Evolutionary conservation across 1,140 invertebrate genomes (phyloP).

Genomic region (Drosophila tropicalis): DNA sequence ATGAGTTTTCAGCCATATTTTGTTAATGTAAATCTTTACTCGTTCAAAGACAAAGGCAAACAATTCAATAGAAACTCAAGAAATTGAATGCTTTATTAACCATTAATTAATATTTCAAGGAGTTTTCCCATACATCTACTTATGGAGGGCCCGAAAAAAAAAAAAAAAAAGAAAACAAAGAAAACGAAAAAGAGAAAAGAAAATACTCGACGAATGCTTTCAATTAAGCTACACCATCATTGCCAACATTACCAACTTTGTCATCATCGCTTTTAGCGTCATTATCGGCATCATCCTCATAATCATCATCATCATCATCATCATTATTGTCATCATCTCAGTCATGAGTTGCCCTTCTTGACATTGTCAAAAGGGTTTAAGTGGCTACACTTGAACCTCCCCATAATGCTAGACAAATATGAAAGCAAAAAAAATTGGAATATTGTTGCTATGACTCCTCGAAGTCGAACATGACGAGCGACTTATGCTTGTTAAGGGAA

Average conservation of each 20-base stretch:
- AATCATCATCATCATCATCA: constrained; percentile 52
- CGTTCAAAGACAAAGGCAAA: background rate
- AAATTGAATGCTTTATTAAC: constrained; percentile 5
- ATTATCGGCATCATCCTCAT: constrained; percentile 39
- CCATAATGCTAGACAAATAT: constrained; percentile 66
- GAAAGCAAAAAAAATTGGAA: constrained; percentile 20
- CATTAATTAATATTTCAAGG: constrained; percentile 8
- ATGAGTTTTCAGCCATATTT: constrained; percentile 45
- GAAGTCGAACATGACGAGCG: constrained; percentile 51
- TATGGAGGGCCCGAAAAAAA: background rate
- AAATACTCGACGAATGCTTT: constrained; percentile 51
- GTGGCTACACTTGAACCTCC: constrained; percentile 71
- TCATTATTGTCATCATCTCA: constrained; percentile 54
- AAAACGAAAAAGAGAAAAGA: background rate
- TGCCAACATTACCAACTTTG: constrained; percentile 52
- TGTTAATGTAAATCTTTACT: background rate
- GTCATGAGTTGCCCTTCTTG: constrained; percentile 62
- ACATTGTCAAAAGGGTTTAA: constrained; percentile 81
- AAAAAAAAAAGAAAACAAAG: background rate
- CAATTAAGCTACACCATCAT: constrained; percentile 68
- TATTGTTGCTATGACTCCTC: constrained; percentile 9
- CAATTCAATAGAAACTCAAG: background rate
- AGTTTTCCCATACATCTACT: constrained; percentile 2
- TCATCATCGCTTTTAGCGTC: constrained; percentile 36
- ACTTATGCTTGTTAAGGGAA: constrained; percentile 46